These are phyloP conservation scores for Ditula angustiorana DNA, from an alignment of 2,888 invertebrate species.

Conservation along the genomic window DNA sequence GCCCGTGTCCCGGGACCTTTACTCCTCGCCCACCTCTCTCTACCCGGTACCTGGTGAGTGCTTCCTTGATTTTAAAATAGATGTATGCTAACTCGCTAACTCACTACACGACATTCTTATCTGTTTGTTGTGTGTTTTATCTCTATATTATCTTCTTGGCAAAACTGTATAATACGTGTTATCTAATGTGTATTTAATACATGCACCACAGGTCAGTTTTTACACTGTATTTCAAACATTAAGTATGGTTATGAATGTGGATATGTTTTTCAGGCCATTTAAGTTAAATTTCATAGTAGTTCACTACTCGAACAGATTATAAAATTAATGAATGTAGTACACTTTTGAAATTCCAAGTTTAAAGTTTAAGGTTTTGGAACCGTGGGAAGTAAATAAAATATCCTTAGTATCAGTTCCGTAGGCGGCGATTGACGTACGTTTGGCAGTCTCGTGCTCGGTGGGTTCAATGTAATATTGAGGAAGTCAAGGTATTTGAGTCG, in stretches of 20 bases:
- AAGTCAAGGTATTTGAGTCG: slow-evolving; percentile 86
- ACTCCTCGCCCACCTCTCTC: slow-evolving; percentile 60
- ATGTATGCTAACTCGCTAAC: slow-evolving; percentile 35
- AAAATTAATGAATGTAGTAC: neutral
- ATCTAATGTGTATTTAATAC: slow-evolving; percentile 12
- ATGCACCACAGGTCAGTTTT: slow-evolving; percentile 15
- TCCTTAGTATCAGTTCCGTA: slow-evolving; percentile 59
- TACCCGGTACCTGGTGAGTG: slow-evolving; percentile 71
- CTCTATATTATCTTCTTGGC: slow-evolving; percentile 56
- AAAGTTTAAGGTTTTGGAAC: slow-evolving; percentile 44
- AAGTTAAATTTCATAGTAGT: neutral
- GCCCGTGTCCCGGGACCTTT: slow-evolving; percentile 62
- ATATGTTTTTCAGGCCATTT: neutral
- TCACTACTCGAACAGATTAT: neutral
- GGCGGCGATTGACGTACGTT: slow-evolving; percentile 82
- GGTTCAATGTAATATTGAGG: slow-evolving; percentile 86
- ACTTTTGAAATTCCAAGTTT: slow-evolving; percentile 6
- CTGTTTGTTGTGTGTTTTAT: slow-evolving; percentile 60
- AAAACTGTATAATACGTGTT: slow-evolving; percentile 8
- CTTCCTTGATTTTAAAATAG: slow-evolving; percentile 1
- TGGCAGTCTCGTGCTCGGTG: slow-evolving; percentile 76
- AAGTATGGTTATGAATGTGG: neutral
- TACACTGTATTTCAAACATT: neutral
- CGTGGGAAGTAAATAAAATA: slow-evolving; percentile 50
- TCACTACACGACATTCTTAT: slow-evolving; percentile 53